Conservation (phyloP, 2,113 vertebrate genomes). For the Siniperca chuatsi region DNA sequence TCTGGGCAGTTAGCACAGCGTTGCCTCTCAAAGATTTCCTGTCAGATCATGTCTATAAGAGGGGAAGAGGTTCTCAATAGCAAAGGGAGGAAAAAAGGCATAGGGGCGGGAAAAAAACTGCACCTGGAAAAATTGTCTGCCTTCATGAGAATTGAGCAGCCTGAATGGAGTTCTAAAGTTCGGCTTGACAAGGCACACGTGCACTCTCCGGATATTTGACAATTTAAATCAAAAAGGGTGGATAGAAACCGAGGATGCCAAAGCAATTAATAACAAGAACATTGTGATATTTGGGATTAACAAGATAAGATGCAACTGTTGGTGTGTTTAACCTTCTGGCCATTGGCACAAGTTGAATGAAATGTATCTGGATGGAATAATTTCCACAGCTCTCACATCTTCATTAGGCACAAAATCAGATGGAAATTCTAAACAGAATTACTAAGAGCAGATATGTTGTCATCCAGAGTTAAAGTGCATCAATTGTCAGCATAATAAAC, state of each 20-base stretch:
- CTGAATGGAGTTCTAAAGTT: slow-evolving; percentile 85
- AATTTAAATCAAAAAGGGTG: slow-evolving; percentile 13
- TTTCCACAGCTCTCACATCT: slow-evolving; percentile 22
- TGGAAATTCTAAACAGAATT: background rate
- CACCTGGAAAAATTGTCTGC: slow-evolving; percentile 86
- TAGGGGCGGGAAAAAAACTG: slow-evolving; percentile 50
- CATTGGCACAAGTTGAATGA: slow-evolving; percentile 24
- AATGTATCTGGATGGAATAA: background rate
- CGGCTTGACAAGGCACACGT: slow-evolving; percentile 72
- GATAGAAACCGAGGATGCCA: background rate
- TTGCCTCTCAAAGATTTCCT: slow-evolving; percentile 99
- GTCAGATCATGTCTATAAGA: slow-evolving; percentile 97
- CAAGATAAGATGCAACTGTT: background rate
- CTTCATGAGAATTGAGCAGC: slow-evolving; percentile 82
- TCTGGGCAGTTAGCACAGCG: slow-evolving; percentile 96
- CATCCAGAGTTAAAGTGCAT: background rate
- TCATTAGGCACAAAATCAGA: slow-evolving; percentile 25
- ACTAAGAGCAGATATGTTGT: background rate
- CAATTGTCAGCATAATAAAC: slow-evolving; percentile 4
- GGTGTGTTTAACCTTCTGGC: slow-evolving; percentile 27
- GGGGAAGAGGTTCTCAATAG: slow-evolving; percentile 96
- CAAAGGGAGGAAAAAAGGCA: slow-evolving; percentile 67
- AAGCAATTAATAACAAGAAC: slow-evolving; percentile 34
- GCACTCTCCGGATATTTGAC: slow-evolving; percentile 24
- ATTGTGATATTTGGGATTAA: slow-evolving; percentile 20